Conservation (phyloP, 2,113 vertebrate species). For the Dasyurus viverrinus region DNA sequence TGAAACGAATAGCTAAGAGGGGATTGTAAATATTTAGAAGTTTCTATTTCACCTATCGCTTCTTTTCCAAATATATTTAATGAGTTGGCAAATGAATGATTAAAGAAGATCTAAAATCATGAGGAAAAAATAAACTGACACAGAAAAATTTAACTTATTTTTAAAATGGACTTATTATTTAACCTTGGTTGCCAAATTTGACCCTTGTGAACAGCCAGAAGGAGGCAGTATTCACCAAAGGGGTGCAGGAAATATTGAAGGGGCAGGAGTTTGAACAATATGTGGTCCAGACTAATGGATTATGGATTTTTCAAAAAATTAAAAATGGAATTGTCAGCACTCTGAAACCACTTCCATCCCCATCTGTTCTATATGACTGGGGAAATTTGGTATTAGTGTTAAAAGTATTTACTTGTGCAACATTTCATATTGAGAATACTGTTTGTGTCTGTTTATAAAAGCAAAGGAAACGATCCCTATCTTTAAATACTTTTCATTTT, state of each 20-base stretch:
- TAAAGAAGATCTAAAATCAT: slow-evolving; percentile 2
- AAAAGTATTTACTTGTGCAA: slow-evolving; percentile 15
- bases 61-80: slow-evolving; percentile 24
- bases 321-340: slow-evolving; percentile 71
- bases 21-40: slow-evolving; percentile 12
- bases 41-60: neutral
- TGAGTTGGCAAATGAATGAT: slow-evolving; percentile 50
- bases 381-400: slow-evolving; percentile 61
- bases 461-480: slow-evolving; percentile 8
- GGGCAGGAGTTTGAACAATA: slow-evolving; percentile 49
- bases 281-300: slow-evolving; percentile 65
- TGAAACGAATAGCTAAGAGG: slow-evolving; percentile 13
- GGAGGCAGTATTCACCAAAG: slow-evolving; percentile 74
- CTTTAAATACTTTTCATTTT: slow-evolving; percentile 13
- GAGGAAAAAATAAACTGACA: slow-evolving; percentile 15
- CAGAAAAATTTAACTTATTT: slow-evolving; percentile 43
- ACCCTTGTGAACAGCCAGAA: slow-evolving; percentile 65
- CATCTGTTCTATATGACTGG: slow-evolving; percentile 58
- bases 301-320: slow-evolving; percentile 53
- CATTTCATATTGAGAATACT: slow-evolving; percentile 23
- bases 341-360: slow-evolving; percentile 61
- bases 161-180: slow-evolving; percentile 53
- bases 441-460: slow-evolving; percentile 30
- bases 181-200: slow-evolving; percentile 37
- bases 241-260: slow-evolving; percentile 41